A percentile compares a stretch with the other conserved stretches of the same genome.
Conservation (phyloP, 2,888 invertebrate genomes). For the Darwinula stevensoni region DNA sequence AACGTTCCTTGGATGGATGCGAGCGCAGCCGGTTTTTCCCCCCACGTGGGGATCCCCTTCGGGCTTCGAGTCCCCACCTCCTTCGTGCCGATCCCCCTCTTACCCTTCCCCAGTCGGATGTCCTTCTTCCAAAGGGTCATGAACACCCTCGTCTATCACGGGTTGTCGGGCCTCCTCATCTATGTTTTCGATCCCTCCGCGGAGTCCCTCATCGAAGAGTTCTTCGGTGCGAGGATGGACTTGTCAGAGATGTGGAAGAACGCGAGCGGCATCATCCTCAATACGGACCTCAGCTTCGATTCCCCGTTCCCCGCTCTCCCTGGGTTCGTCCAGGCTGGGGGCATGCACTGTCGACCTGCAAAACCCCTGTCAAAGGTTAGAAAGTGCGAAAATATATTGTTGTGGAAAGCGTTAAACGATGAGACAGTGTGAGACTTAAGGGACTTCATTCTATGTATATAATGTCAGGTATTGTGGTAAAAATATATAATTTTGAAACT, state of each 20-base stretch:
- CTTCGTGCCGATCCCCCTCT: conserved; percentile 21
- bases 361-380: conserved; percentile 11
- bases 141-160: conserved; percentile 18
- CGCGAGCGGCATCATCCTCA: conserved; percentile 3
- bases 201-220: too few species aligned
- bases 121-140: conserved; percentile 23
- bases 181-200: too few species aligned
- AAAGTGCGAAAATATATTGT: too few species aligned
- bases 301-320: conserved; percentile 20
- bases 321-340: conserved; percentile 30
- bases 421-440: too few species aligned
- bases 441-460: too few species aligned
- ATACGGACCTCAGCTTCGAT: not conserved
- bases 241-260: conserved; percentile 5
- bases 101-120: conserved; percentile 21
- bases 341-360: conserved; percentile 24
- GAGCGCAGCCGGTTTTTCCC: not conserved
- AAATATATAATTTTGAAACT: too few species aligned
- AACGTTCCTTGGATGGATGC: too few species aligned
- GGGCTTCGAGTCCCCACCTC: not conserved
- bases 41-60: not conserved
- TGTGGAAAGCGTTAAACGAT: too few species aligned
- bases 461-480: too few species aligned
- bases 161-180: conserved; percentile 12
- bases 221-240: not conserved